These are phyloP conservation scores for Sinocyclocheilus rhinocerous DNA, from an alignment of 2,113 vertebrate genomes.

Conservation along the genomic window DNA sequence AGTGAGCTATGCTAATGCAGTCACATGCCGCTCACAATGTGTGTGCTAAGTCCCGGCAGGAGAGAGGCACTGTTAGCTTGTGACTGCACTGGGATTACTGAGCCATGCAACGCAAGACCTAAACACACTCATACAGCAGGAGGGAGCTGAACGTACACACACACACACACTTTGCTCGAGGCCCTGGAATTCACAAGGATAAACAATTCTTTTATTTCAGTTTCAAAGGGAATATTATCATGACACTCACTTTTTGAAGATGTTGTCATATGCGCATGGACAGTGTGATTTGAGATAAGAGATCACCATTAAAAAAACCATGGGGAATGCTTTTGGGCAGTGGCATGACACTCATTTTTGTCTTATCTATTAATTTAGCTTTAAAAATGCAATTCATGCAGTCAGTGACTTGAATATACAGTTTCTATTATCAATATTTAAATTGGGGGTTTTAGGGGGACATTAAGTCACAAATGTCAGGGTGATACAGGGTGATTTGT, in stretches of 20 bases:
- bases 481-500: too few relatives aligned
- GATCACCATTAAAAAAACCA: not conserved
- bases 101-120: constrained; percentile 52
- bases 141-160: not conserved
- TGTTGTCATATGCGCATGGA: not conserved
- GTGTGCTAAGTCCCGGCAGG: constrained; percentile 67
- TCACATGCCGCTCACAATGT: constrained; percentile 75
- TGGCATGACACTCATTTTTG: not conserved
- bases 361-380: not conserved
- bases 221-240: constrained; percentile 14
- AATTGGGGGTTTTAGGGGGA: too few relatives aligned
- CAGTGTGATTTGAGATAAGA: constrained; percentile 16
- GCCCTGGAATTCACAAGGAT: not conserved
- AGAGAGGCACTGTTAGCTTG: constrained; percentile 62
- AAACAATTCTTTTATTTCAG: constrained; percentile 27
- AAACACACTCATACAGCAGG: not conserved
- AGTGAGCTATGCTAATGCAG: constrained; percentile 64
- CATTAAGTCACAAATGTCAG: too few relatives aligned
- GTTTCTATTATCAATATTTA: too few relatives aligned
- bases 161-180: not conserved
- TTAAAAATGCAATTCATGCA: too few relatives aligned
- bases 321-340: not conserved
- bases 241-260: not conserved
- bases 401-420: too few relatives aligned
- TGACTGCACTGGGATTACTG: constrained; percentile 61